Conservation (phyloP, 2,888 invertebrate species). For the Leptura quadrifasciata region DNA sequence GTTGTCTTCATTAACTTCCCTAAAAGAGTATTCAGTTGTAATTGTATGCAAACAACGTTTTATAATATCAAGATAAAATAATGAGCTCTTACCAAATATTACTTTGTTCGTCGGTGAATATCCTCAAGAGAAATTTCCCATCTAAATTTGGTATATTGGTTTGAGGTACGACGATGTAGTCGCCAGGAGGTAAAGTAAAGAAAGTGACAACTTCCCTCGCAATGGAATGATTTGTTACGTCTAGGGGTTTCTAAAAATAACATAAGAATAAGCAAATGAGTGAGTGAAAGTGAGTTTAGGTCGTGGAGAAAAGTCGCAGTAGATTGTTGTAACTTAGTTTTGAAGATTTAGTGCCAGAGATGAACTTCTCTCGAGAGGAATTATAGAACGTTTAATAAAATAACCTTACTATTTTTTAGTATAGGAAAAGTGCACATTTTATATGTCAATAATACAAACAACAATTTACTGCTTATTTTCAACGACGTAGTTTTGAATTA, state of each 20-base stretch:
- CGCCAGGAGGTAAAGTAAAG: slow-evolving; percentile 84
- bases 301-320: too few relatives aligned
- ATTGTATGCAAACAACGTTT: neutral
- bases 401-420: too few relatives aligned
- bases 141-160: slow-evolving; percentile 81
- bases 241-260: slow-evolving; percentile 77
- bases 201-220: slow-evolving; percentile 83
- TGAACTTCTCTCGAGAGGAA: too few relatives aligned
- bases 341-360: too few relatives aligned
- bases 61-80: neutral
- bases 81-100: slow-evolving; percentile 79
- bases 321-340: too few relatives aligned
- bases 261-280: too few relatives aligned
- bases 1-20: slow-evolving; percentile 87
- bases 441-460: too few relatives aligned
- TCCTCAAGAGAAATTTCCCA: slow-evolving; percentile 82
- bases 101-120: slow-evolving; percentile 83
- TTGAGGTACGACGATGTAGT: slow-evolving; percentile 85
- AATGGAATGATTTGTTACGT: slow-evolving; percentile 81
- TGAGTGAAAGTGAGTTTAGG: too few relatives aligned
- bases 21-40: slow-evolving; percentile 66
- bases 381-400: too few relatives aligned
- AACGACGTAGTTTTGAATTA: too few relatives aligned
- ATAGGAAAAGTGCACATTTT: too few relatives aligned
- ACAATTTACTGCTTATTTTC: too few relatives aligned